Percentiles rank a stretch among this genome's conserved stretches.
phyloP scores from a whole-genome alignment of 2,113 vertebrate species.

The Cynoglossus semilaevis region DNA sequence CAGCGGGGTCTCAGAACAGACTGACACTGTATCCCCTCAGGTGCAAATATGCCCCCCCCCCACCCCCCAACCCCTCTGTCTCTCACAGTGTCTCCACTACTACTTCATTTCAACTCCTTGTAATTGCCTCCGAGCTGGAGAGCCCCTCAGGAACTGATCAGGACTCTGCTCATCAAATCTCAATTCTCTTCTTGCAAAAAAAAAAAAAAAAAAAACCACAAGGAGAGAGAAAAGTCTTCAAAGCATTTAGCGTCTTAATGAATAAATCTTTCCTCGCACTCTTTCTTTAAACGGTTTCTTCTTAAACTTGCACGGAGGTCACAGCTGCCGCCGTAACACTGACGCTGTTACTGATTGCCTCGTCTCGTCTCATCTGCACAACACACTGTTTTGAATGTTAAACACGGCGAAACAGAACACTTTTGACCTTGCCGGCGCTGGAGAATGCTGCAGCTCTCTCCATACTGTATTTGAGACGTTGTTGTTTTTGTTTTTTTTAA shows the following conservation, averaged over 20 bases:
- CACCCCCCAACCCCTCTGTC: not conserved
- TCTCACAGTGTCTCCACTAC: slow-evolving; percentile 19
- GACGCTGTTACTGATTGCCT: slow-evolving; percentile 33
- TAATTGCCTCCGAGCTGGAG: slow-evolving; percentile 17
- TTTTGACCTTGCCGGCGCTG: slow-evolving; percentile 52
- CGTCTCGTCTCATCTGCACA: slow-evolving; percentile 41
- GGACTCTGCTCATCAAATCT: slow-evolving; percentile 27
- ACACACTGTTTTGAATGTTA: slow-evolving; percentile 42
- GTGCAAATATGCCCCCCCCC: slow-evolving; percentile 41
- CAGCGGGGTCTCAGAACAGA: slow-evolving; percentile 36
- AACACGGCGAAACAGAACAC: slow-evolving; percentile 25
- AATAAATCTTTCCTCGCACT: slow-evolving; percentile 30
- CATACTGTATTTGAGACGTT: slow-evolving; percentile 34
- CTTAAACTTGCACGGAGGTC: slow-evolving; percentile 44
- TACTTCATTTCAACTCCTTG: slow-evolving; percentile 30
- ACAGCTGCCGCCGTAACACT: slow-evolving; percentile 19
- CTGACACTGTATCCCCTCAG: slow-evolving; percentile 35
- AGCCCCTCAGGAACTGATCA: slow-evolving; percentile 15
- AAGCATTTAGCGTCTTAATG: slow-evolving; percentile 29
- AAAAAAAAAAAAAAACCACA: too few relatives aligned
- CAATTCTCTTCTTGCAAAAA: slow-evolving; percentile 17
- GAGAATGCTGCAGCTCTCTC: slow-evolving; percentile 25
- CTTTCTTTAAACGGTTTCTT: slow-evolving; percentile 31
- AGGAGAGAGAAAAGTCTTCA: slow-evolving; percentile 29
- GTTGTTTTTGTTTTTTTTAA: slow-evolving; percentile 31